A percentile compares a stretch with the other conserved stretches of the same genome.
Conservation (phyloP, 2,888 invertebrate species). For the Drosophila ustulata region DNA sequence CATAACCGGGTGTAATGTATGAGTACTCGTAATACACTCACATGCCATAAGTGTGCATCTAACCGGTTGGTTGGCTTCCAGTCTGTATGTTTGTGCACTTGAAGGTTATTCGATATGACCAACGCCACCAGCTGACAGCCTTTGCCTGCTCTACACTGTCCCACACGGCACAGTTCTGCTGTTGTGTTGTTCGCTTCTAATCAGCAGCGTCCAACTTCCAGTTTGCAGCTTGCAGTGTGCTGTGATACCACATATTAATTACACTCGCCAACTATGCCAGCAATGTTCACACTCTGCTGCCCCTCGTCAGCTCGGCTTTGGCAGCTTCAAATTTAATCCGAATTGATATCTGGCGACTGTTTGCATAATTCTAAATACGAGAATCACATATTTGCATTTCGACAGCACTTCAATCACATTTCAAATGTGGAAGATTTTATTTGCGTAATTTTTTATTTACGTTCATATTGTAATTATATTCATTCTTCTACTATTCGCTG, state of each 20-base stretch:
- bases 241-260: conserved; percentile 55
- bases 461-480: no score
- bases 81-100: conserved; percentile 53
- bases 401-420: not conserved
- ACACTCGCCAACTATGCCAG: conserved; percentile 51
- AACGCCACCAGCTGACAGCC: conserved; percentile 39
- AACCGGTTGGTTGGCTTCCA: conserved; percentile 70
- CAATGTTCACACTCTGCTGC: conserved; percentile 58
- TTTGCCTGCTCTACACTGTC: conserved; percentile 26
- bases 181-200: conserved; percentile 20
- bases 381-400: conserved; percentile 4
- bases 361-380: conserved; percentile 6
- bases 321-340: conserved; percentile 36
- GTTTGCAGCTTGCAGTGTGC: conserved; percentile 18
- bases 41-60: conserved; percentile 49
- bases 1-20: conserved; percentile 29
- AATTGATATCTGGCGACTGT: conserved; percentile 23
- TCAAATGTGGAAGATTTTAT: not conserved
- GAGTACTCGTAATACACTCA: conserved; percentile 4
- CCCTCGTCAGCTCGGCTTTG: conserved; percentile 27
- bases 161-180: conserved; percentile 9
- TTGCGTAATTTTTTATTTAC: not conserved
- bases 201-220: conserved; percentile 39
- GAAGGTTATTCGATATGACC: conserved; percentile 77
- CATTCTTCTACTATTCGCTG: no score